These are phyloP conservation scores for Tyrophagus putrescentiae DNA, from an alignment of 1,140 invertebrate genomes.

Conservation along the genomic window DNA sequence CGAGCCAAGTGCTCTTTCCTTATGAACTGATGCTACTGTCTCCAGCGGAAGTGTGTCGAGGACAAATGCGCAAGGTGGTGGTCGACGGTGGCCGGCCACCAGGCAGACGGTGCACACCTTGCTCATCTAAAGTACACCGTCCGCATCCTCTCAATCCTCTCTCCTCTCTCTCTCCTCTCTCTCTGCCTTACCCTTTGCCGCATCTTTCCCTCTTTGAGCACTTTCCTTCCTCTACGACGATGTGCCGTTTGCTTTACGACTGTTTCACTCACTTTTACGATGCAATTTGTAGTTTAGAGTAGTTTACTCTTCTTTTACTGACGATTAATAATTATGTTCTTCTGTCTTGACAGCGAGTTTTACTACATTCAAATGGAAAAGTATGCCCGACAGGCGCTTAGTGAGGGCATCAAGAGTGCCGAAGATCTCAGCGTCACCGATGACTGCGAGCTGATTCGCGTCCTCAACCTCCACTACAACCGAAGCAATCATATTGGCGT, in stretches of 20 bases:
- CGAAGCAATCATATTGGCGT: slow-evolving; percentile 99
- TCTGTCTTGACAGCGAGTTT: slow-evolving; percentile 73
- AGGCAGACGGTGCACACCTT: not conserved
- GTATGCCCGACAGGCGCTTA: slow-evolving; percentile 90
- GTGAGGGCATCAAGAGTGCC: slow-evolving; percentile 78
- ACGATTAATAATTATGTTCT: not conserved
- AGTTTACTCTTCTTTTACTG: not conserved
- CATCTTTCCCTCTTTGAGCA: slow-evolving; percentile 30
- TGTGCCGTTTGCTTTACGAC: not conserved
- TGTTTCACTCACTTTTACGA: too few species aligned
- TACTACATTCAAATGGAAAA: slow-evolving; percentile 99
- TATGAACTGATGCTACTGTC: not conserved
- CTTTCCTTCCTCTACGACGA: slow-evolving; percentile 21
- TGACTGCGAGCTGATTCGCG: slow-evolving; percentile 92
- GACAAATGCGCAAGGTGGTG: slow-evolving; percentile 12
- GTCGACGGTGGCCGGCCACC: not conserved
- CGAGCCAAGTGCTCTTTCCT: not conserved
- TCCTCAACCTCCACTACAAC: slow-evolving; percentile 98
- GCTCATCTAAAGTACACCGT: too few species aligned
- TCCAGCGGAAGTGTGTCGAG: slow-evolving; percentile 4
- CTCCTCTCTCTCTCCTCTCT: slow-evolving; percentile 25
- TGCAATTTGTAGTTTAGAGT: not conserved
- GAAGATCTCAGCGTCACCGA: slow-evolving; percentile 83
- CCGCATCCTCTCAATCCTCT: not conserved
- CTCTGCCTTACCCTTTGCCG: slow-evolving; percentile 21